Percentiles rank a stretch among this genome's conserved stretches.
Conservation (phyloP, 2,888 invertebrate genomes). For the Microctonus brassicae region DNA sequence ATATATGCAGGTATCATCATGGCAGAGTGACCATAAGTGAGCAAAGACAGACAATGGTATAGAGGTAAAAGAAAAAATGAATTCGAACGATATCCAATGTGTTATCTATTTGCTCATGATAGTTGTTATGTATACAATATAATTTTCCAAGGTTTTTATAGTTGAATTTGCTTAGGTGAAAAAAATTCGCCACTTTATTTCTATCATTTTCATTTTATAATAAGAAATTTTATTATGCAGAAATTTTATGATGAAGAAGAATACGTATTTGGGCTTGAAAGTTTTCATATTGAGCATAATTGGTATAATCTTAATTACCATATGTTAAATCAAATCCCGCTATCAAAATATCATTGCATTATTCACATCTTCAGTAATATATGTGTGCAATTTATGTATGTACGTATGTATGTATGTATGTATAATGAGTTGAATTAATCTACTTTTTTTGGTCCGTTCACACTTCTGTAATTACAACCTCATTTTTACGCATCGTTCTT, state of each 20-base stretch:
- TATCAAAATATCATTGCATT: neutral
- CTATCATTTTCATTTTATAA: too few relatives aligned
- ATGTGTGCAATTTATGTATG: neutral
- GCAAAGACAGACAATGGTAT: neutral
- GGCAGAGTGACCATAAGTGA: conserved; percentile 5
- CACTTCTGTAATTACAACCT: conserved; percentile 68
- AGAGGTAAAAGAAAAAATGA: neutral
- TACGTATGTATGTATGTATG: too few relatives aligned
- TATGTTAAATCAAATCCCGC: too few relatives aligned
- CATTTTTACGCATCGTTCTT: conserved; percentile 65
- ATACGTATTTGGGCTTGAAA: too few relatives aligned
- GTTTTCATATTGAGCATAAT: too few relatives aligned
- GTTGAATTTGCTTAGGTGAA: too few relatives aligned
- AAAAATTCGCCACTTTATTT: too few relatives aligned
- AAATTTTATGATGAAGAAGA: too few relatives aligned
- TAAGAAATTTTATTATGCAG: too few relatives aligned
- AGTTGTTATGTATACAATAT: neutral
- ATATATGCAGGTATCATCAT: neutral
- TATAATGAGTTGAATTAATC: neutral
- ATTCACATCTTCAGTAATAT: neutral
- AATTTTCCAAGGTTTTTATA: neutral
- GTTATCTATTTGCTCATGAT: conserved; percentile 4
- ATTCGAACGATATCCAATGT: neutral
- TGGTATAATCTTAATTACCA: too few relatives aligned
- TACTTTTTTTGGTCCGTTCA: neutral